A percentile compares a stretch with the other conserved stretches of the same genome.
These are phyloP conservation scores for Syncerus caffer DNA, from an alignment of 2,797 vertebrate genomes.

Conservation along the genomic window DNA sequence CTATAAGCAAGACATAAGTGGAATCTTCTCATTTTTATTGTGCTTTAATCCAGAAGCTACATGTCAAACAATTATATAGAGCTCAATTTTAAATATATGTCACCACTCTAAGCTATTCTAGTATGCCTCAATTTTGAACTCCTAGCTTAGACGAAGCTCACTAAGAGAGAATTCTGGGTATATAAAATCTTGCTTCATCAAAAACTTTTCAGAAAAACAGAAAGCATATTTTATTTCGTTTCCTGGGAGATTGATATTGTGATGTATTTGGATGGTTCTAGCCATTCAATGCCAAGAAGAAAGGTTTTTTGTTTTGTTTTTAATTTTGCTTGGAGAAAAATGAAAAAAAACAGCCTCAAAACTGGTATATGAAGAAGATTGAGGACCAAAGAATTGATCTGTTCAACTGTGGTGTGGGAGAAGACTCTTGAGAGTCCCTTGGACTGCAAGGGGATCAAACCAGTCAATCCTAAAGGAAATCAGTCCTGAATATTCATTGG, in stretches of 20 bases:
- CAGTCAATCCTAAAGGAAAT: not conserved
- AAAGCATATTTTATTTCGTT: not conserved
- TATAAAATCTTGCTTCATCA: not conserved
- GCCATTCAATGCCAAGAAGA: not conserved
- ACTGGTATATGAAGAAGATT: not conserved
- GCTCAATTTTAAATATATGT: not conserved
- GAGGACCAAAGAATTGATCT: not conserved
- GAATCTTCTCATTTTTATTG: not conserved
- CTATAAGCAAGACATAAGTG: not conserved
- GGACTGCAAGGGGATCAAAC: not conserved
- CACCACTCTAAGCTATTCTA: not conserved
- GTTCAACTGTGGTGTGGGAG: not conserved
- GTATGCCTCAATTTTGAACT: not conserved
- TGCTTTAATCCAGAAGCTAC: not conserved
- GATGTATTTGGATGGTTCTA: not conserved
- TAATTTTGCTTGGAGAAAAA: not conserved
- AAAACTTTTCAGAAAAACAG: not conserved
- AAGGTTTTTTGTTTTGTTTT: not conserved
- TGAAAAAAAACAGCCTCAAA: not conserved
- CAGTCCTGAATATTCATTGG: not conserved
- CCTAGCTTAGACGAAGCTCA: not conserved
- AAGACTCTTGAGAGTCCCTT: not conserved
- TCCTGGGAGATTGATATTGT: not conserved
- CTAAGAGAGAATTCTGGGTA: not conserved
- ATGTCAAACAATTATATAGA: not conserved